phyloP scores from a whole-genome alignment of 2,888 invertebrate species.

The Desoria tigrina region DNA sequence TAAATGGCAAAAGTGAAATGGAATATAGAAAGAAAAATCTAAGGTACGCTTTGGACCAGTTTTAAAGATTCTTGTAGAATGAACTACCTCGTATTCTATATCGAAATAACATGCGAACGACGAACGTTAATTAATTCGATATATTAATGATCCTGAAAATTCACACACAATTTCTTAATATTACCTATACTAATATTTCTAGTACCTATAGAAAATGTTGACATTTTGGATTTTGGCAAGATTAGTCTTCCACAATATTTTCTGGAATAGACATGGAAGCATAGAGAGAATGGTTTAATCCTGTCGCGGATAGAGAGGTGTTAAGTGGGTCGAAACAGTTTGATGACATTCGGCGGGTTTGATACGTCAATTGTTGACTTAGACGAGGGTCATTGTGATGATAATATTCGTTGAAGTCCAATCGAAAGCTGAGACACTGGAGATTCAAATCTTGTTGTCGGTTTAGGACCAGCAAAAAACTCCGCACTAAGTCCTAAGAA shows the following conservation, averaged over 20 bases:
- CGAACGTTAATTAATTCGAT: too few relatives aligned
- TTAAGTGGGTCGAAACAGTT: conserved; percentile 37
- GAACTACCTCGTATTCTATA: too few relatives aligned
- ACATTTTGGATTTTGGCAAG: too few relatives aligned
- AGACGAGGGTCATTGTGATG: conserved; percentile 77
- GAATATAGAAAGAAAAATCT: too few relatives aligned
- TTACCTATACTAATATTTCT: too few relatives aligned
- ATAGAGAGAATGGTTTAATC: conserved; percentile 23
- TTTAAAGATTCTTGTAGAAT: too few relatives aligned
- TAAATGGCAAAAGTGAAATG: too few relatives aligned
- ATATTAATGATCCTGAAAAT: too few relatives aligned
- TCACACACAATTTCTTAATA: too few relatives aligned
- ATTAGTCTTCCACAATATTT: background rate
- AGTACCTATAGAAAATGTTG: too few relatives aligned
- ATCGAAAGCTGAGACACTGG: conserved; percentile 83
- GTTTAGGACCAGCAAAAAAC: conserved; percentile 80
- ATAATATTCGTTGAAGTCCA: conserved; percentile 95
- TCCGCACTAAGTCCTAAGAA: conserved; percentile 75
- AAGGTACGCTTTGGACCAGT: too few relatives aligned
- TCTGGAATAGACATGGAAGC: conserved; percentile 39
- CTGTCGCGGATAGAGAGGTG: conserved; percentile 31
- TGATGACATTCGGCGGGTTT: conserved; percentile 55
- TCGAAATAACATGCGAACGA: too few relatives aligned
- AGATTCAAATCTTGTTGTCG: conserved; percentile 81
- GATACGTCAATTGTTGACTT: conserved; percentile 63